phyloP scores from a whole-genome alignment of 1,140 invertebrate species.

The Lepidurus apus region DNA sequence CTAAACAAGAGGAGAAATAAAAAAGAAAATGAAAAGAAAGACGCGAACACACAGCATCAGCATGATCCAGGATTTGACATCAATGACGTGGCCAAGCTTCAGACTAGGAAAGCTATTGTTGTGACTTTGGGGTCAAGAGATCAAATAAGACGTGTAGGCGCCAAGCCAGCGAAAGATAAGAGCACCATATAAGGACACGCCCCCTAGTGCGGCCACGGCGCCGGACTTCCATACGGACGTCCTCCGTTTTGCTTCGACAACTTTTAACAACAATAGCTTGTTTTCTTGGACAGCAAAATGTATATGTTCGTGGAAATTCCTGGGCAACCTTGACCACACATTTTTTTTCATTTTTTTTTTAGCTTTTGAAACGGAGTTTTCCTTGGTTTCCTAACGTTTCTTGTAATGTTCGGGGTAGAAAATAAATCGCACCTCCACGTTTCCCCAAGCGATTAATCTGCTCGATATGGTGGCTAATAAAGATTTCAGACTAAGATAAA shows the following conservation, averaged over 20 bases:
- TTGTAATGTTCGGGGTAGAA: background rate
- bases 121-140: background rate
- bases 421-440: background rate
- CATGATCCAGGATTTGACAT: background rate
- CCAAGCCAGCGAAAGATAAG: background rate
- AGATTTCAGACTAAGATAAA: slow-evolving; percentile 15
- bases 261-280: background rate
- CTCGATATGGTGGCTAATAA: background rate
- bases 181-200: slow-evolving; percentile 7
- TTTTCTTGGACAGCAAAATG: background rate
- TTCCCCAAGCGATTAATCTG: background rate
- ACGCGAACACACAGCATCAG: background rate
- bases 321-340: background rate
- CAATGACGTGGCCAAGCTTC: background rate
- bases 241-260: background rate
- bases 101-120: background rate
- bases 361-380: background rate
- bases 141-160: background rate
- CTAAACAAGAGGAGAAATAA: background rate
- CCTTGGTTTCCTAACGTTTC: background rate
- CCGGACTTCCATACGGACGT: background rate
- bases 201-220: slow-evolving; percentile 1
- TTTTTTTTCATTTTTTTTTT: background rate
- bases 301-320: background rate
- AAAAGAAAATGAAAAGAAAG: background rate